Conservation (phyloP, 2,888 invertebrate genomes). For the Erebia ligea region DNA sequence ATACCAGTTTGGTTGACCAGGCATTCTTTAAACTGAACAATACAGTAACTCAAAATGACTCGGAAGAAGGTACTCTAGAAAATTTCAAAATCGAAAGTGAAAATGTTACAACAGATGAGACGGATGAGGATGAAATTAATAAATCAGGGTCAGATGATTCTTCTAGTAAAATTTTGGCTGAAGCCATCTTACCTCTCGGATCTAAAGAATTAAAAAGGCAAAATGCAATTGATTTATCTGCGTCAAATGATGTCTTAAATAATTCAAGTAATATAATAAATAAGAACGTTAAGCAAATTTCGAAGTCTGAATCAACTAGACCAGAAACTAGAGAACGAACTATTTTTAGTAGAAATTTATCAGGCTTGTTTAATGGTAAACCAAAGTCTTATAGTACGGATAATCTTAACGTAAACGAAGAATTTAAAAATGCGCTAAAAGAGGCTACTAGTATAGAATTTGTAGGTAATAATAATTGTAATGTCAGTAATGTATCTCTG, state of each 20-base stretch:
- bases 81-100: conserved; percentile 59
- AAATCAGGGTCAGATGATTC: conserved; percentile 45
- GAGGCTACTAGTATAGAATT: conserved; percentile 75
- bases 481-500: conserved; percentile 60
- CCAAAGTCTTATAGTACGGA: conserved; percentile 74
- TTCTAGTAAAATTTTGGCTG: conserved; percentile 46
- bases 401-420: conserved; percentile 58
- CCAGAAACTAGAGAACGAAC: conserved; percentile 51
- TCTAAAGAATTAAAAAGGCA: conserved; percentile 63
- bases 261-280: conserved; percentile 46
- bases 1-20: conserved; percentile 63
- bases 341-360: conserved; percentile 61
- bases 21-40: conserved; percentile 64
- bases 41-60: conserved; percentile 46
- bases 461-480: conserved; percentile 49
- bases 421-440: conserved; percentile 62
- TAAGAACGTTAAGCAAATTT: conserved; percentile 31
- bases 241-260: conserved; percentile 52
- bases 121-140: conserved; percentile 58
- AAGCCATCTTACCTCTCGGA: conserved; percentile 53
- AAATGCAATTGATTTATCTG: conserved; percentile 60
- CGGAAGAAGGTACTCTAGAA: conserved; percentile 38
- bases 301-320: conserved; percentile 54
- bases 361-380: conserved; percentile 69
- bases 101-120: conserved; percentile 69